Evolutionary conservation across 2,113 vertebrate genomes (phyloP).

Genomic region (Chaenocephalus aceratus): DNA sequence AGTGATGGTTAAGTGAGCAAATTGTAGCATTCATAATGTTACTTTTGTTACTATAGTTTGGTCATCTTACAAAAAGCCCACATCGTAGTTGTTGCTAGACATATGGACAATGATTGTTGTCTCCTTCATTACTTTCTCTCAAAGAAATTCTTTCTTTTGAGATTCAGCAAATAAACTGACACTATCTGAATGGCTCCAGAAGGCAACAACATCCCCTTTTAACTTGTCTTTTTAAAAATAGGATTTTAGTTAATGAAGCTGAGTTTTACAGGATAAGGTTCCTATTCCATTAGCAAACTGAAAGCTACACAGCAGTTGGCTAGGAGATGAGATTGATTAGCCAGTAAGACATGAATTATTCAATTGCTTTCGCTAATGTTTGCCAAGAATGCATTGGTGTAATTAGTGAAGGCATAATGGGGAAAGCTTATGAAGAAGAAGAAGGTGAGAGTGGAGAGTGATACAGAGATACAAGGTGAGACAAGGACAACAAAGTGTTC

Average conservation of each 20-base stretch:
- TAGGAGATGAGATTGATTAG: constrained; percentile 51
- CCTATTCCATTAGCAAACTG: constrained; percentile 41
- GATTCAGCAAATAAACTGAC: constrained; percentile 2
- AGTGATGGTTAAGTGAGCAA: no score
- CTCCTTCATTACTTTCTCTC: not conserved
- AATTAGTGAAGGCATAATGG: constrained; percentile 33
- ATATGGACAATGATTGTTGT: not conserved
- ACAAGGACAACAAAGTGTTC: not conserved
- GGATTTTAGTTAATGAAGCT: not conserved
- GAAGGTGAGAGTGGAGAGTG: not conserved
- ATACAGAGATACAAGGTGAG: not conserved
- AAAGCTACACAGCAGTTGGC: constrained; percentile 33
- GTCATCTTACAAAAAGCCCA: no score
- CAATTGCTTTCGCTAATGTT: constrained; percentile 48
- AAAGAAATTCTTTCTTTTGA: not conserved
- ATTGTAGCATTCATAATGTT: no score
- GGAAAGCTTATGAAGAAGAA: constrained; percentile 5
- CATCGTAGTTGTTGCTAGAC: no score
- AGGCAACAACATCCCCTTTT: not conserved
- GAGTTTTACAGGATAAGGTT: constrained; percentile 5
- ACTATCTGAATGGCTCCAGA: not conserved
- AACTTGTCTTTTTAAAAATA: not conserved
- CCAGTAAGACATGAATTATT: constrained; percentile 58
- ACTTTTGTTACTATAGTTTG: no score
- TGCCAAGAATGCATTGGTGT: constrained; percentile 54